These are phyloP conservation scores for Pluvianellus socialis DNA, from an alignment of 2,113 vertebrate species.

Conservation along the genomic window DNA sequence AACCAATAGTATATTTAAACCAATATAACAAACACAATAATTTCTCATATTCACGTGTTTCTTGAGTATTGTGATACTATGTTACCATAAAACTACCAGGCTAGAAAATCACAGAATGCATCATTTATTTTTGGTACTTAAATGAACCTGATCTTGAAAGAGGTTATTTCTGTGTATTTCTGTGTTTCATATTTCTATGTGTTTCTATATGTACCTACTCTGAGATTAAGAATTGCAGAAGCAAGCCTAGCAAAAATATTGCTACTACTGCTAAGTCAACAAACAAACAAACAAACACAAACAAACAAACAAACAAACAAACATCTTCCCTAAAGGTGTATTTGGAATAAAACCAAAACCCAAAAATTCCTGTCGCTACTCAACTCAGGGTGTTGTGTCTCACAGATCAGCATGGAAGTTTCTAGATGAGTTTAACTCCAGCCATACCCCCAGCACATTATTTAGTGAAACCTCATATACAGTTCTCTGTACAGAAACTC, in stretches of 20 bases:
- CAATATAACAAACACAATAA: not conserved
- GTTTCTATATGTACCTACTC: not conserved
- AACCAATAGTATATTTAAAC: not conserved
- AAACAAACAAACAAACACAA: not conserved
- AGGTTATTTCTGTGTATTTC: not conserved
- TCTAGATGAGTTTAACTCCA: not conserved
- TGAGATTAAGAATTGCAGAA: not conserved
- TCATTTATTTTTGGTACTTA: not conserved
- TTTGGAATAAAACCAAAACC: not conserved
- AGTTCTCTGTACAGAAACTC: not conserved
- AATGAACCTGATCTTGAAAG: not conserved
- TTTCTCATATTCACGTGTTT: not conserved
- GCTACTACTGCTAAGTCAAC: not conserved
- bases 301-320: not conserved
- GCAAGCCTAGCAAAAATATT: not conserved
- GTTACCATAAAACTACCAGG: not conserved
- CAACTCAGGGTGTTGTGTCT: not conserved
- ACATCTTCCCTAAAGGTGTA: not conserved
- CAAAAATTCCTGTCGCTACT: not conserved
- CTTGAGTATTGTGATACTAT: not conserved
- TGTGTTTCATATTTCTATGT: no score
- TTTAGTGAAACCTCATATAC: fast-evolving
- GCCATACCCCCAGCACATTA: not conserved
- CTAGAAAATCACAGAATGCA: not conserved
- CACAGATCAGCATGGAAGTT: not conserved